Percentiles rank a stretch among this genome's conserved stretches.
Conservation (phyloP, 2,113 vertebrate genomes). For the Muntiacus muntjak region DNA sequence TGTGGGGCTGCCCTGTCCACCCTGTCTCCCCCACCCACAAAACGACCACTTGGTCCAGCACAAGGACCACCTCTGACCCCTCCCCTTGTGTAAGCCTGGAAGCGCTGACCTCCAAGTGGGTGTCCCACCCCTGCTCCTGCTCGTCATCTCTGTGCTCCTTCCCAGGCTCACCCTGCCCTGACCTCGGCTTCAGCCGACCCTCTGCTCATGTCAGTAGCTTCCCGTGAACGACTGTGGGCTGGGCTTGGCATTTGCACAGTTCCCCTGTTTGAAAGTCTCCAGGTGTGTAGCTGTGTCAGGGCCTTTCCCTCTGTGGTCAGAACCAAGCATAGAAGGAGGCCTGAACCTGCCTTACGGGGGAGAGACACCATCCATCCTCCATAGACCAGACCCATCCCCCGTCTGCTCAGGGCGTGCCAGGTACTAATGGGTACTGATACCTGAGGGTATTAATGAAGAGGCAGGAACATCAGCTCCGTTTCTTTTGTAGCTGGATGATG, state of each 20-base stretch:
- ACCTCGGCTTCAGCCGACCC: neutral
- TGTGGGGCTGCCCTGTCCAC: neutral
- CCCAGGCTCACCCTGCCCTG: neutral
- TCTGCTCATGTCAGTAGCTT: neutral
- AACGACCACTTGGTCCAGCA: neutral
- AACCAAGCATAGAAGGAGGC: neutral
- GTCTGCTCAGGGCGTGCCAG: neutral
- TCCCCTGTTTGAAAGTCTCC: neutral
- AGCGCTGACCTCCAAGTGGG: neutral
- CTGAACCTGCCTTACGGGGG: fast-evolving
- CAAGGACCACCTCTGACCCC: neutral
- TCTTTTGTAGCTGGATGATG: neutral
- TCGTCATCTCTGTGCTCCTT: neutral
- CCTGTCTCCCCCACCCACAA: neutral
- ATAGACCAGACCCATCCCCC: neutral
- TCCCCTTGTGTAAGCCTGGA: neutral
- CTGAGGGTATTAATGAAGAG: neutral
- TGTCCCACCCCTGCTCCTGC: neutral
- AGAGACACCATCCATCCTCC: neutral
- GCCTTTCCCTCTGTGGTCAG: neutral
- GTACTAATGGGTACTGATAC: neutral
- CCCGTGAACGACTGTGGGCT: neutral
- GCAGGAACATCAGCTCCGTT: neutral
- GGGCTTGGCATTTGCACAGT: neutral
- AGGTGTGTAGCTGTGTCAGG: neutral